phyloP scores from a whole-genome alignment of 2,797 vertebrate species.

The Thaleichthys pacificus region DNA sequence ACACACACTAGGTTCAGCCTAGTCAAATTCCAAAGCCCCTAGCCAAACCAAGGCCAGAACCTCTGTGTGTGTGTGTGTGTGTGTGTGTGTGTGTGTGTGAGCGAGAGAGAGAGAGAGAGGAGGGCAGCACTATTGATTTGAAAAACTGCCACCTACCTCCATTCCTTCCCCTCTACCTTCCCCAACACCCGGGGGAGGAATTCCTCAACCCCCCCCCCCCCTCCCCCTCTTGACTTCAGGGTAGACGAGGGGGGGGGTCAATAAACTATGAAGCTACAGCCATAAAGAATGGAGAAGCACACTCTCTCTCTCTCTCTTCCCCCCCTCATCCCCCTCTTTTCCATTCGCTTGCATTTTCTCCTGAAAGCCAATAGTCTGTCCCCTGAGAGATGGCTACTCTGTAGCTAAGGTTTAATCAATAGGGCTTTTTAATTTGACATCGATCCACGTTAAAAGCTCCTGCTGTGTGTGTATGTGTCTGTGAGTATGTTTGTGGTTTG shows the following conservation, averaged over 20 bases:
- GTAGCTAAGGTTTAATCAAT: conserved; percentile 88
- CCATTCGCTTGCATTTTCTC: conserved; percentile 85
- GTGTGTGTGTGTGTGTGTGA: conserved; percentile 12
- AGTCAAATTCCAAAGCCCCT: conserved; percentile 64
- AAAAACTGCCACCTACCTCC: conserved; percentile 27
- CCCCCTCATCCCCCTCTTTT: conserved; percentile 75
- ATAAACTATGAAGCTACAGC: neutral
- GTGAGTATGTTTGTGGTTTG: conserved; percentile 11
- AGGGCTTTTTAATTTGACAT: conserved; percentile 86
- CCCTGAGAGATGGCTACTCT: conserved; percentile 80
- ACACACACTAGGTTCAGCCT: conserved; percentile 3
- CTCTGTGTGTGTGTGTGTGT: conserved; percentile 29
- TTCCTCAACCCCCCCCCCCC: neutral
- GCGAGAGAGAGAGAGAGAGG: conserved; percentile 11
- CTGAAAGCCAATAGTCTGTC: conserved; percentile 83
- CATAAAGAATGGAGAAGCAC: too few species aligned
- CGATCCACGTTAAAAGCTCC: conserved; percentile 85
- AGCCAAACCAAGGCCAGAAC: conserved; percentile 45
- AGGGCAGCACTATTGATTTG: neutral
- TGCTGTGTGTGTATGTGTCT: conserved; percentile 49
- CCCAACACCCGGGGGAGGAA: conserved; percentile 15
- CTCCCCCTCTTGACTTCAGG: neutral
- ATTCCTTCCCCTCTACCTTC: conserved; percentile 19
- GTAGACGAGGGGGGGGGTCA: neutral
- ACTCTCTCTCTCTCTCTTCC: conserved; percentile 33